Base-by-base conservation (phyloP, 1,140 invertebrate genomes). In the Varroa destructor region DNA sequence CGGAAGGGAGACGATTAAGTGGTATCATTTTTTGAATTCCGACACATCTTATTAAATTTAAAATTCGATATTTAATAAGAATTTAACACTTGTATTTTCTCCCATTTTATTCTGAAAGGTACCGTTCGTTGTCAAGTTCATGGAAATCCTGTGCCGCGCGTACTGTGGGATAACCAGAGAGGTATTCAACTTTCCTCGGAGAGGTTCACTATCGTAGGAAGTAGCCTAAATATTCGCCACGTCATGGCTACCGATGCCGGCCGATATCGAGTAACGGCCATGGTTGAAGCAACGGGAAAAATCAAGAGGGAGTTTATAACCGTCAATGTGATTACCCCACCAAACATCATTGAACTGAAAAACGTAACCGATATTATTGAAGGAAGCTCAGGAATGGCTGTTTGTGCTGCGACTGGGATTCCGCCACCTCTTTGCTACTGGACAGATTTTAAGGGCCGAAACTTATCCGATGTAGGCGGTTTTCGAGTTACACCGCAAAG, bases 341-440 rank as follows among this genome's bases (percentile, higher is more conserved):
- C 61, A 37, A 46, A n/a, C 12, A 67, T 67, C 61, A 40, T 67
- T 37, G 61, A 46, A 40, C 37, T 67, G 12, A 46, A 67, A 51
- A 40, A 14, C 37, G 61, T 40, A 67, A 14, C 61, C 61, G 61
- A 67, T 67, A n/a, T 43, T 43, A 40, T 40, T 43, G 37, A 67
- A 67, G 12, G 61, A 67, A 40, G 12, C 12, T 12, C 61, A 5
- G 46, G 61, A 1, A 67, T 37, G 12, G 61, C 46, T 40, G n/a
- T 67, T 40, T 67, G 61, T 67, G 12, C 61, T 12, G 61, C 61
- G 14, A 43, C 14, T 40, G 61, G 61, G n/a, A 67, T 37, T 3
- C 61, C 61, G 3, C 61, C 61, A 14, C 61, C 61, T 40, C 46
- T 67, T 14, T 67, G 61, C 37, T 67, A 67, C 61, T 67, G 61